These are phyloP conservation scores for Drosophila falleni DNA, from an alignment of 2,888 invertebrate species.

Conservation along the genomic window DNA sequence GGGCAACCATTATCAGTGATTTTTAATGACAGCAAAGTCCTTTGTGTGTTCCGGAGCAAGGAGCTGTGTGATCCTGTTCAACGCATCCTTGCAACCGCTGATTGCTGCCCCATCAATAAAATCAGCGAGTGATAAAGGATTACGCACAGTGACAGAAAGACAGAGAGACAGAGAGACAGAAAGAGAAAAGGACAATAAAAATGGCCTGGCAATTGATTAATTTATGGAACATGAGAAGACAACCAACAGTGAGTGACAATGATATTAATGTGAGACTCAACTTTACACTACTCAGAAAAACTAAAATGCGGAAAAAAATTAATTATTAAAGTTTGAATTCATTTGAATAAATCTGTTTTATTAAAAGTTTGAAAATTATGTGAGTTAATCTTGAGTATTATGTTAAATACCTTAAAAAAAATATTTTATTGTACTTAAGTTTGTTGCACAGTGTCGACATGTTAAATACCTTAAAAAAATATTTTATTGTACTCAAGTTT, in stretches of 20 bases:
- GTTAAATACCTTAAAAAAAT: not conserved
- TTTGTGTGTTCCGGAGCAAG: constrained; percentile 23
- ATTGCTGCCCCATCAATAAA: constrained; percentile 66
- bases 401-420: not conserved
- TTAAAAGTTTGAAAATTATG: not conserved
- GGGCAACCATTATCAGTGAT: constrained; percentile 49
- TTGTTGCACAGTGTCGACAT: constrained; percentile 16
- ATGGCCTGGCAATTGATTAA: constrained; percentile 64
- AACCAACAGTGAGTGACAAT: constrained; percentile 18
- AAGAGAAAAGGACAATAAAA: constrained; percentile 21
- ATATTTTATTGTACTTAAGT: not conserved
- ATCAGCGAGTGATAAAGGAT: constrained; percentile 58
- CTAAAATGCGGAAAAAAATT: not conserved
- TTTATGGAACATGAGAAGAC: constrained; percentile 65
- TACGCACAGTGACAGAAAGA: constrained; percentile 27
- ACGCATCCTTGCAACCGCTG: constrained; percentile 44
- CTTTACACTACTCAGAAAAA: constrained; percentile 50
- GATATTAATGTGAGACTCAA: constrained; percentile 3
- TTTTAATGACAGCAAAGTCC: constrained; percentile 42
- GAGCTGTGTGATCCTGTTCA: constrained; percentile 25
- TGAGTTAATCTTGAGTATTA: not conserved
- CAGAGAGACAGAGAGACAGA: not conserved
- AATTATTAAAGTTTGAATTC: not conserved
- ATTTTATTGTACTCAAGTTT: not conserved
- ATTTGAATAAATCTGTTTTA: not conserved